These are phyloP conservation scores for Phaethon lepturus DNA, from an alignment of 2,113 vertebrate genomes.

Conservation along the genomic window DNA sequence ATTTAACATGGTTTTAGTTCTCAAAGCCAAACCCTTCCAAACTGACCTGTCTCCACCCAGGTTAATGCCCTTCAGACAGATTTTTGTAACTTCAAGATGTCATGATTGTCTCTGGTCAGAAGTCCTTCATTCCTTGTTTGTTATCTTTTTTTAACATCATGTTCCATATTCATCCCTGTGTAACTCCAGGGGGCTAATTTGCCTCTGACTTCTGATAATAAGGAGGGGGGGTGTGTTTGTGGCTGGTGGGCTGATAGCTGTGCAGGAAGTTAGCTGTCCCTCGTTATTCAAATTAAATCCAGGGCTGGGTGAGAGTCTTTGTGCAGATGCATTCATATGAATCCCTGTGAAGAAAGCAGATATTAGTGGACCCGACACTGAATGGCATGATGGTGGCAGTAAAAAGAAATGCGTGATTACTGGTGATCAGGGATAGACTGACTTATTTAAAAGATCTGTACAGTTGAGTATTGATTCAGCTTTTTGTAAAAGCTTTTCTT, in stretches of 20 bases:
- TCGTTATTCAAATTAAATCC: neutral
- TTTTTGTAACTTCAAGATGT: neutral
- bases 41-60: neutral
- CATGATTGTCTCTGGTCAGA: neutral
- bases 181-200: neutral
- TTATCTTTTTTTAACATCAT: neutral
- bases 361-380: neutral
- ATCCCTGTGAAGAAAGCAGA: neutral
- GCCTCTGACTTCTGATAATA: neutral
- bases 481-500: neutral
- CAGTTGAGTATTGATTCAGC: neutral
- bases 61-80: neutral
- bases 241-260: neutral
- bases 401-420: neutral
- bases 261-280: neutral
- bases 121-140: neutral
- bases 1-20: neutral
- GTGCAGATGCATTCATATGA: neutral
- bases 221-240: neutral
- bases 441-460: neutral
- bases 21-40: neutral
- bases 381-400: neutral
- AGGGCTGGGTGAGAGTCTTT: neutral
- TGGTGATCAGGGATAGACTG: neutral
- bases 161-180: neutral